Conservation (phyloP, 2,888 invertebrate species). For the Adela reaumurella region DNA sequence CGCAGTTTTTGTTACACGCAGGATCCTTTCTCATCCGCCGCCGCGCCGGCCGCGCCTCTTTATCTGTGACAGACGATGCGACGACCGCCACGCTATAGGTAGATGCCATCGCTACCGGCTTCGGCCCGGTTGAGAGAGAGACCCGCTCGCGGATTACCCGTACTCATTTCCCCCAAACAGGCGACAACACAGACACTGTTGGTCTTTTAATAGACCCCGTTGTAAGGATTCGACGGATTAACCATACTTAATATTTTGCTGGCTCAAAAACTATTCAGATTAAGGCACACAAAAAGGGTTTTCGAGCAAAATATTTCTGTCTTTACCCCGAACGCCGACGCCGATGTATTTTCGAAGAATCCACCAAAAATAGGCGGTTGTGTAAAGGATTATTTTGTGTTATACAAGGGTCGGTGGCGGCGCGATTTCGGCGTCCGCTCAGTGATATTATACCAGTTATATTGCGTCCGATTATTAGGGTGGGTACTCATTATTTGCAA, state of each 20-base stretch:
- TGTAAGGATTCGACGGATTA: conserved; percentile 15
- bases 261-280: conserved; percentile 14
- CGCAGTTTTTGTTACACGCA: too few species aligned
- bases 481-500: too few species aligned
- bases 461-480: neutral
- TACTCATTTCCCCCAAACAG: neutral
- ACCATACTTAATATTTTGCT: conserved; percentile 14
- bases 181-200: neutral
- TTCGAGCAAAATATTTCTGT: conserved; percentile 17
- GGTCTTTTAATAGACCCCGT: neutral
- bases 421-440: neutral
- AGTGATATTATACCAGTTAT: too few species aligned
- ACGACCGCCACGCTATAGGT: too few species aligned
- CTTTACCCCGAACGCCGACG: conserved; percentile 11
- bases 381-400: neutral
- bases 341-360: neutral
- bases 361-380: neutral
- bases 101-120: too few species aligned
- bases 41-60: too few species aligned
- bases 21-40: too few species aligned
- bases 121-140: neutral
- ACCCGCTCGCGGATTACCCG: neutral
- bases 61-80: too few species aligned
- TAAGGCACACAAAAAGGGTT: conserved; percentile 18
- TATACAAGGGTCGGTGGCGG: neutral